phyloP scores from a whole-genome alignment of 2,113 vertebrate genomes.

The Coptodon bakossiorum region DNA sequence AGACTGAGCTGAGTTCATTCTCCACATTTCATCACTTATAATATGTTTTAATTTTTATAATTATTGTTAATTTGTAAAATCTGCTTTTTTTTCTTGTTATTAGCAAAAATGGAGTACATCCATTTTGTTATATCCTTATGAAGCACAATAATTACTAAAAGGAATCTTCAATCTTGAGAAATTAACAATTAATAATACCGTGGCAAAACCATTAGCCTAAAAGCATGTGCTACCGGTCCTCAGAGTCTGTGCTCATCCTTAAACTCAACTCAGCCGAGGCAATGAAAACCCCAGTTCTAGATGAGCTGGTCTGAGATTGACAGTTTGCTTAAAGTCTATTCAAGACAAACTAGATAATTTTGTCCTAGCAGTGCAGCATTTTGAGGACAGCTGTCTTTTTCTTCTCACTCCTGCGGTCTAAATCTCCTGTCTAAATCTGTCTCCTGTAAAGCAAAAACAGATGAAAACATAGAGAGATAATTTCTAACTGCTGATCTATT shows the following conservation, averaged over 20 bases:
- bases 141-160: neutral
- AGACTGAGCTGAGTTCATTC: neutral
- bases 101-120: neutral
- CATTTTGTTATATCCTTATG: neutral
- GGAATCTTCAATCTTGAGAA: neutral
- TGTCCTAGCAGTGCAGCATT: neutral
- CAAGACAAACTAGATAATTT: neutral
- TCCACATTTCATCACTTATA: neutral
- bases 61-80: neutral
- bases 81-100: neutral
- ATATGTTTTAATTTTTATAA: neutral
- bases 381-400: neutral
- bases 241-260: neutral
- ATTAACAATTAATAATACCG: neutral
- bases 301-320: neutral
- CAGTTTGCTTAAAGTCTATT: neutral
- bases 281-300: neutral
- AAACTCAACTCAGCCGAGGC: neutral
- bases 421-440: constrained; percentile 8
- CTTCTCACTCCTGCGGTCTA: neutral
- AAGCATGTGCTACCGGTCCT: neutral
- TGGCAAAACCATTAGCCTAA: neutral
- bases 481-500: neutral
- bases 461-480: neutral
- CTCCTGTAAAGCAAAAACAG: neutral